A percentile compares a stretch with the other conserved stretches of the same genome.
Conservation (phyloP, 2,113 vertebrate genomes). For the Amazona guildingii region DNA sequence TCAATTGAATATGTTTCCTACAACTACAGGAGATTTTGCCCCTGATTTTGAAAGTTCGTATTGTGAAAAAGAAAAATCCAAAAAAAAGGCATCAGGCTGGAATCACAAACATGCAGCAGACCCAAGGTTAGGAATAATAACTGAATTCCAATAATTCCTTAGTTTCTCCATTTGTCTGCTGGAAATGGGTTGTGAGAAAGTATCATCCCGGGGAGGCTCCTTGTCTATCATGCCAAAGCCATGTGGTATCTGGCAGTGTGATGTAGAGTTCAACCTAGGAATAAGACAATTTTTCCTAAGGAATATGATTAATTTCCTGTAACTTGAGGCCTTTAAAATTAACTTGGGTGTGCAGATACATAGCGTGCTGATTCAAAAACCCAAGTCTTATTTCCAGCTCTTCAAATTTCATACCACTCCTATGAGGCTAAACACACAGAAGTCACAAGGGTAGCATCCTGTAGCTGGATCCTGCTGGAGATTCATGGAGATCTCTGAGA, state of each 20-base stretch:
- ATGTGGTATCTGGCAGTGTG: accelerated
- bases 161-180: neutral
- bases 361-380: neutral
- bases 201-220: neutral
- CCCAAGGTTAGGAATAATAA: neutral
- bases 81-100: neutral
- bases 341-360: neutral
- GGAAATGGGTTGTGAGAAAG: neutral
- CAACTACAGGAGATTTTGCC: neutral
- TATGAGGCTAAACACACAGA: neutral
- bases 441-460: neutral
- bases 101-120: neutral
- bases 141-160: neutral
- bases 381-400: neutral
- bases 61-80: neutral
- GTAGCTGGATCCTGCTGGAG: neutral
- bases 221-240: neutral
- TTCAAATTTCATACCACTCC: neutral
- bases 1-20: neutral
- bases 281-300: neutral
- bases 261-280: neutral
- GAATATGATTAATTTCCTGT: neutral
- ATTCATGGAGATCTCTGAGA: neutral
- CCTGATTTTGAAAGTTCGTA: neutral
- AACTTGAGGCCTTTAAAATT: neutral